Base-by-base conservation (phyloP, 2,888 invertebrate genomes). In the Nysson spinosus region DNA sequence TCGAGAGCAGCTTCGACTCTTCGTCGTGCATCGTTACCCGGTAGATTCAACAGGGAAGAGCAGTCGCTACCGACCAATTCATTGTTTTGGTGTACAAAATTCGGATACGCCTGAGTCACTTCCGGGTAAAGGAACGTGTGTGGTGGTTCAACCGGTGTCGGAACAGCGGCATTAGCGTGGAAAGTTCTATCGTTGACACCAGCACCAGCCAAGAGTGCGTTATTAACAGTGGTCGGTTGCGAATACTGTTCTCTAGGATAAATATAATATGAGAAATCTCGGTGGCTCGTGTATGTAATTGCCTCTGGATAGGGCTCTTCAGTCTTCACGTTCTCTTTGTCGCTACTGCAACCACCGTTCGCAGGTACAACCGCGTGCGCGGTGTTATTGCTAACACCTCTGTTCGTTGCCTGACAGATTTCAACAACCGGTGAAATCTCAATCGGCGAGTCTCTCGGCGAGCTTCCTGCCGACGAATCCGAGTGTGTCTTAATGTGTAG, bases 401-500 rank as follows among this genome's bases (percentile, higher is more conserved):
- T n/a, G 26, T 9, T 17, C 7, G 14, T 6, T 2, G 11, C 19
- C 55, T 86, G 87, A 39, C 86, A 83, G 52, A 84, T 83, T 44
- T 86, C 85, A 3, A 85, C 75, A 44, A 83, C 81, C 4, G 87
- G 80, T n/a, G n/a, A n/a, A n/a, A n/a, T n/a, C 60, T 88, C 87
- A 6, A 79, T 75, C 3, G 88, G 81, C 11, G 88, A 84, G 24
- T 82, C 81, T 16, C 81, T 19, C 0, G 60, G 57, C 9, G 69
- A 66, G 4, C 71, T 46, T 3, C 34, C 34, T 4, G 60, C 57
- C 26, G 52, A 68, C 3, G 86, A 85, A 60, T 93, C 92, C 30
- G 93, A 91, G 82, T 94, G 94, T 1, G 92, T 92, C 83, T 93
- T 93, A 54, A 96, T 96, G 87, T 96, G 96, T 11, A 94, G 91